A percentile compares a stretch with the other conserved stretches of the same genome.
phyloP scores from a whole-genome alignment of 1,140 invertebrate species.

The Eufriesea mexicana region DNA sequence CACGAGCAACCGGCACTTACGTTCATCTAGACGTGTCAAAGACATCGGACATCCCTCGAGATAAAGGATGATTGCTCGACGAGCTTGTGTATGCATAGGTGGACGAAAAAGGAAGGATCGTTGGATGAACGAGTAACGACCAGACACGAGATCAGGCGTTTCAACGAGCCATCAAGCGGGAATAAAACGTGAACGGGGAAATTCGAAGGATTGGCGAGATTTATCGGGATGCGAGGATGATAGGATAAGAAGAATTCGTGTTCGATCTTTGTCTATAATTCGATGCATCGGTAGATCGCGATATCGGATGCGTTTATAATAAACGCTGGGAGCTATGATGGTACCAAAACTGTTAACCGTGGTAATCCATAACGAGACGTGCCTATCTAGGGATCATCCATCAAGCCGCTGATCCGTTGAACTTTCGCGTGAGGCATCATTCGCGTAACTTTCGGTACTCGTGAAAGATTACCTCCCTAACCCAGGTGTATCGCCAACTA shows the following conservation, averaged over 20 bases:
- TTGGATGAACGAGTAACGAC: not conserved
- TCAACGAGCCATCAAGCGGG: not conserved
- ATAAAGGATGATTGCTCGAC: not conserved
- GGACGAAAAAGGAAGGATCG: not conserved
- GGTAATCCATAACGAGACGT: not conserved
- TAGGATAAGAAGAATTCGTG: not conserved
- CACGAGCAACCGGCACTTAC: slow-evolving; percentile 12
- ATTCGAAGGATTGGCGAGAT: rapidly evolving
- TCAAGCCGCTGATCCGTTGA: not conserved
- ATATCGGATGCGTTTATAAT: not conserved
- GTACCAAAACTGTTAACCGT: not conserved
- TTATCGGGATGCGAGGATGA: too few species aligned
- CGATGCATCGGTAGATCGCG: not conserved
- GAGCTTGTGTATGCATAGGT: not conserved
- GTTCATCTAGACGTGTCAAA: not conserved
- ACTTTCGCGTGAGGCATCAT: not conserved
- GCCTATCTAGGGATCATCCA: not conserved
- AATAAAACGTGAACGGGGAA: not conserved
- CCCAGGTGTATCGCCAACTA: not conserved
- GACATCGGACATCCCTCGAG: not conserved
- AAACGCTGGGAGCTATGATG: not conserved
- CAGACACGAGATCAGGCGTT: not conserved
- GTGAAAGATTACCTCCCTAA: not conserved
- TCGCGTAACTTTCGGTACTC: not conserved
- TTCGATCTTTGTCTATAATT: not conserved